Evolutionary conservation across 2,797 vertebrate species (phyloP).

Genomic region (Perodicticus potto): DNA sequence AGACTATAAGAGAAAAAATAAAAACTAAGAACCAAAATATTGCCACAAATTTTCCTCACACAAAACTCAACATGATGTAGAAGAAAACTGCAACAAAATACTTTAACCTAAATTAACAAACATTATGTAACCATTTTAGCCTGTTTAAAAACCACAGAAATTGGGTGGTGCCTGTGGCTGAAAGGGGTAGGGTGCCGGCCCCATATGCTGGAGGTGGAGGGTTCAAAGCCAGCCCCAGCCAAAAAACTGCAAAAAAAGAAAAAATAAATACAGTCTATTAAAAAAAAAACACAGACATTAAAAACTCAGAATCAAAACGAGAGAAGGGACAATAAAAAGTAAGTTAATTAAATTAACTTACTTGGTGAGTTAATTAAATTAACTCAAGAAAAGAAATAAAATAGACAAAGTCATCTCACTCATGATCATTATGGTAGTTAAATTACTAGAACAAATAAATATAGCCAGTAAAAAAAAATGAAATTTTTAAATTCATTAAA

Average conservation of each 20-base stretch:
- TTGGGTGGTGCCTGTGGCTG: neutral
- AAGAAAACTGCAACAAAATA: neutral
- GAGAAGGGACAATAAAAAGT: neutral
- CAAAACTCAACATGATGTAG: slow-evolving; percentile 14
- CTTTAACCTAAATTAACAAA: neutral
- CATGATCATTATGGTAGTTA: neutral
- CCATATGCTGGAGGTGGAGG: too few species aligned
- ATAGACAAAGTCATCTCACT: neutral
- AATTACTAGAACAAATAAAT: slow-evolving; percentile 10
- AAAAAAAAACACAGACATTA: neutral
- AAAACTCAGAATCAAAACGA: neutral
- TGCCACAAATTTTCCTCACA: neutral
- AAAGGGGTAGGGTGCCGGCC: too few species aligned
- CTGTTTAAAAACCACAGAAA: neutral
- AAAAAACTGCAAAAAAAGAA: too few species aligned
- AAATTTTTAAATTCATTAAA: neutral
- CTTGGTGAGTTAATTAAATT: neutral
- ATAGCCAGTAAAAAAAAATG: neutral
- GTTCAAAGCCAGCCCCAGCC: too few species aligned
- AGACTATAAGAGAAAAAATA: neutral
- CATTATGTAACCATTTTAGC: neutral
- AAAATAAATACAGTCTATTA: too few species aligned
- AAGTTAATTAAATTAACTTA: neutral
- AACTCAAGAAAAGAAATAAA: neutral
- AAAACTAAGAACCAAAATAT: slow-evolving; percentile 4